phyloP scores from a whole-genome alignment of 2,797 vertebrate genomes.

The Lepidocolaptes lacrymiger region DNA sequence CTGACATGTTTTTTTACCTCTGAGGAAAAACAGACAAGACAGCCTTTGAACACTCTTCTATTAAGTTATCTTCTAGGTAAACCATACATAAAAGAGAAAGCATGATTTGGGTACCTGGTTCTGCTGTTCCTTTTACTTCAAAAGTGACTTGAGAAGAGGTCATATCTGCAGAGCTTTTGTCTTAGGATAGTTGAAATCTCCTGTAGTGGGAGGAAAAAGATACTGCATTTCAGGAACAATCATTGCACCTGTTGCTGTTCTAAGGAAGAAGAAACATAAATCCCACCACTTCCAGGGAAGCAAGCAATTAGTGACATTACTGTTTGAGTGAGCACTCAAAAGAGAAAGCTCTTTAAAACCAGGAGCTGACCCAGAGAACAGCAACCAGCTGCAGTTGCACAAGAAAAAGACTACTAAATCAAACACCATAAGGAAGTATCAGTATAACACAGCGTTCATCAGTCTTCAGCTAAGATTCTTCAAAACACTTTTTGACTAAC shows the following conservation, averaged over 20 bases:
- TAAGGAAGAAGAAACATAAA: not conserved
- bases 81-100: not conserved
- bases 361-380: not conserved
- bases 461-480: not conserved
- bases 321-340: not conserved
- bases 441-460: not conserved
- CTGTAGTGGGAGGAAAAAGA: constrained; percentile 32
- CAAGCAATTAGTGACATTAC: not conserved
- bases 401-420: not conserved
- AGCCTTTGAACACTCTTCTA: not conserved
- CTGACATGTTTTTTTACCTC: not conserved
- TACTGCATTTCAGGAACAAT: not conserved
- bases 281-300: not conserved
- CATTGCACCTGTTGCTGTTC: not conserved
- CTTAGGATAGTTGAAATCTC: not conserved
- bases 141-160: constrained; percentile 85
- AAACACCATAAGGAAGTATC: not conserved
- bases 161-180: constrained; percentile 78
- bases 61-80: not conserved
- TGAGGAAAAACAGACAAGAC: not conserved
- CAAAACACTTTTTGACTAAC: not conserved
- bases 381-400: not conserved
- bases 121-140: constrained; percentile 83
- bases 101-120: constrained; percentile 81
- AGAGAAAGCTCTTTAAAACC: not conserved